Base-by-base conservation (phyloP, 2,888 invertebrate genomes). In the Caenorhabditis imperialis region DNA sequence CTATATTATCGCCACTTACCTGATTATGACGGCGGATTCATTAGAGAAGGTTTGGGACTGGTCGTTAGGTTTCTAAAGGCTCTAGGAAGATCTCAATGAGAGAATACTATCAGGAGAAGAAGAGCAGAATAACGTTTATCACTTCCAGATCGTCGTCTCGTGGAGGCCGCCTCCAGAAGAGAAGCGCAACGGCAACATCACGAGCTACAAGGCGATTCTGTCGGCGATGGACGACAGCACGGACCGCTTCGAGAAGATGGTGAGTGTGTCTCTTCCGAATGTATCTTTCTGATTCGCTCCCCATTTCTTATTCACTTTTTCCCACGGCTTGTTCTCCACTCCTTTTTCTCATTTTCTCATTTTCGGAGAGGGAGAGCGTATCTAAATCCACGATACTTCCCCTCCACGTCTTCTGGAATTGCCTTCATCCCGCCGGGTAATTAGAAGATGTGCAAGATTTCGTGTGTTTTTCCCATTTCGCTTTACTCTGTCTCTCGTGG, bases 111-210 rank as follows among this genome's bases (percentile, higher is more conserved):
- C 7, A 40, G 6, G 5, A 45, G 16, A 45, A 20, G 10, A 4
- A 20, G 12, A 45, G 20, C 5, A 45, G 6, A 45, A 45, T 20
- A 40, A 55, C 35, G n/a, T 7, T 54, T 44, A 2, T n/a, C n/a
- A n/a, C n/a, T 79, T 85, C 38, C 77, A 85, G 84, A 88, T 90
- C 57, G 82, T 86, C 42, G 84, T 90, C 70, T 88, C 88, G 51
- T 90, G 90, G 90, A 89, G 89, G 69, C 88, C 89, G 4, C 98
- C 98, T 0, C 91, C 92, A 0, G 91, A 94, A 77, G 93, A 94
- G 81, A 93, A 95, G 79, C 92, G 96, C 54, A 98, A 99, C 89
- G 99, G 99, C 0, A 93, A 94, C 88, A 96, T 99, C 70, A 92
- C 93, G 65, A 93, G 93, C 87, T 99, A 96, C 89, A 94, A 95